Conservation (phyloP, 2,888 invertebrate genomes). For the Cephus pygmeus region DNA sequence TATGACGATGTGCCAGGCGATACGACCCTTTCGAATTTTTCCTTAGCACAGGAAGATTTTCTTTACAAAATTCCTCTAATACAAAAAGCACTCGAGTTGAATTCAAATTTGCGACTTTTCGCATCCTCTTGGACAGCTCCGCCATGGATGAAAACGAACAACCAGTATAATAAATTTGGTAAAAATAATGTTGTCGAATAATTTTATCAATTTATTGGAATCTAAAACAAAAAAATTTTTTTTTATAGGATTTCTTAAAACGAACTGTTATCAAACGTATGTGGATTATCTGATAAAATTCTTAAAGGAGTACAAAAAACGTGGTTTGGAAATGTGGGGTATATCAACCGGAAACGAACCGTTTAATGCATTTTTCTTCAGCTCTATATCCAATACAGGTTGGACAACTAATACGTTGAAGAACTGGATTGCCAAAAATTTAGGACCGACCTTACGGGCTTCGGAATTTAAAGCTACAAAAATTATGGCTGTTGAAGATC, state of each 20-base stretch:
- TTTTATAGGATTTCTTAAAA: not conserved
- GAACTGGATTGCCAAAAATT: conserved; percentile 16
- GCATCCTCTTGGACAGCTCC: conserved; percentile 75
- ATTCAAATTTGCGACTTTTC: conserved; percentile 64
- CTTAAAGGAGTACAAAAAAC: conserved; percentile 77
- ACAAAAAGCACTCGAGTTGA: not conserved
- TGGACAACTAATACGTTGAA: conserved; percentile 72
- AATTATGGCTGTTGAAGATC: conserved; percentile 16
- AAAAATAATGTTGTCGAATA: conserved; percentile 21
- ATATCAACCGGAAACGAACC: conserved; percentile 89
- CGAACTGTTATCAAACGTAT: conserved; percentile 78
- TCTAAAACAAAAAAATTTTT: not conserved
- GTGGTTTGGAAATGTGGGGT: conserved; percentile 77
- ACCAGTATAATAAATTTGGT: conserved; percentile 71
- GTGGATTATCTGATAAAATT: conserved; percentile 82
- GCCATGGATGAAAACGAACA: conserved; percentile 75
- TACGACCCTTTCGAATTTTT: conserved; percentile 72
- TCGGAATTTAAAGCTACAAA: conserved; percentile 7
- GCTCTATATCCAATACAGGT: conserved; percentile 79
- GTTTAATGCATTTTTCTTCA: conserved; percentile 72
- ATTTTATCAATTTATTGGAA: conserved; percentile 12
- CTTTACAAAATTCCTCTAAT: conserved; percentile 67
- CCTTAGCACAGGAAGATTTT: conserved; percentile 74
- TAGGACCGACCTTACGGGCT: conserved; percentile 11
- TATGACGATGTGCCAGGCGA: conserved; percentile 78